Conservation (phyloP, 1,140 invertebrate species). For the Apis cerana region DNA sequence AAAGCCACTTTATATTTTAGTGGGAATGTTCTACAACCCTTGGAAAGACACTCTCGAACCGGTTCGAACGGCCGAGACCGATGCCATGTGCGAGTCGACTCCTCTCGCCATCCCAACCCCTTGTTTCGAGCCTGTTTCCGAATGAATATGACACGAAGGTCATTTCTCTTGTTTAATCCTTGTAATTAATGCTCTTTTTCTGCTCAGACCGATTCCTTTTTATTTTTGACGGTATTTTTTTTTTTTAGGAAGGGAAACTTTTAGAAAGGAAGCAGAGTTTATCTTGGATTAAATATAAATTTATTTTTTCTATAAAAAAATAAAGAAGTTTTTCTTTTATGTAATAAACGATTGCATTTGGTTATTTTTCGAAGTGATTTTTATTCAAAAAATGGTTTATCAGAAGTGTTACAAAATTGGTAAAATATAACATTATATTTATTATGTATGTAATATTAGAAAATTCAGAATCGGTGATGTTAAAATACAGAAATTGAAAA, state of each 20-base stretch:
- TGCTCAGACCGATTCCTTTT: not conserved
- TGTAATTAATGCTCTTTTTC: constrained; percentile 39
- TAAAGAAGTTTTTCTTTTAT: too few relatives aligned
- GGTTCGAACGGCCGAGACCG: constrained; percentile 47
- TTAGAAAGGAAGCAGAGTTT: not conserved
- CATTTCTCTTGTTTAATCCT: constrained; percentile 51
- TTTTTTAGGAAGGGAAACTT: not conserved
- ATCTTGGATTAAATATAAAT: not conserved
- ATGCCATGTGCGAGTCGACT: not conserved
- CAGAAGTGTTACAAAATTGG: too few relatives aligned
- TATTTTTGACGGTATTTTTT: not conserved
- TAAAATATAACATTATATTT: too few relatives aligned
- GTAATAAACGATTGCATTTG: too few relatives aligned
- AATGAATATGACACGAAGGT: constrained; percentile 40
- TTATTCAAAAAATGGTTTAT: too few relatives aligned
- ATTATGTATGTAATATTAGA: too few relatives aligned
- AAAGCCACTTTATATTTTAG: constrained; percentile 81
- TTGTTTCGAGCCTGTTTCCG: not conserved
- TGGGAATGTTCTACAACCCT: constrained; percentile 79
- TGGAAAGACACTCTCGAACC: constrained; percentile 72
- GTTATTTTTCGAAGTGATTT: too few relatives aligned
- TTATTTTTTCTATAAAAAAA: too few relatives aligned
- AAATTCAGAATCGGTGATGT: too few relatives aligned
- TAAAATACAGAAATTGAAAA: too few relatives aligned
- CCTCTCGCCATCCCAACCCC: constrained; percentile 1